A percentile compares a stretch with the other conserved stretches of the same genome.
Evolutionary conservation across 2,888 invertebrate species (phyloP).

Genomic region (Xestia xanthographa): DNA sequence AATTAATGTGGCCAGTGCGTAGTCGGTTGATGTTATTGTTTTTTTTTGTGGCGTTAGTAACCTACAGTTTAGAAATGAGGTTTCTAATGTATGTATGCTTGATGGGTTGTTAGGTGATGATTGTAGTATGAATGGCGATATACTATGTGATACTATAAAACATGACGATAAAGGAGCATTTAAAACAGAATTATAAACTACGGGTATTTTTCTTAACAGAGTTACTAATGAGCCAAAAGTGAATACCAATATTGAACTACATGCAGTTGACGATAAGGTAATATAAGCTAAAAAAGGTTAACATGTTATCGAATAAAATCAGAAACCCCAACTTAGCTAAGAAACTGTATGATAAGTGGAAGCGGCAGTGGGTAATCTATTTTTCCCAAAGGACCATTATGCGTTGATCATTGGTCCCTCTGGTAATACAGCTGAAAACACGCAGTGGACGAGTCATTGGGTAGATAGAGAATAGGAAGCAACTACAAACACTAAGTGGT

Average conservation of each 20-base stretch:
- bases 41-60: slow-evolving; percentile 36
- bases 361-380: neutral
- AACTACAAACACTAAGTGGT: neutral
- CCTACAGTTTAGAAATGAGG: slow-evolving; percentile 22
- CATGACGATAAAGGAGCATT: neutral
- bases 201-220: neutral
- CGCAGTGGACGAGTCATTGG: too few relatives aligned
- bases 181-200: neutral
- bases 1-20: slow-evolving; percentile 55
- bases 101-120: slow-evolving; percentile 19
- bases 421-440: too few relatives aligned
- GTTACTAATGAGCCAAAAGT: neutral
- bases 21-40: slow-evolving; percentile 41
- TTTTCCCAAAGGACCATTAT: neutral
- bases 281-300: neutral
- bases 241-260: neutral
- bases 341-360: neutral
- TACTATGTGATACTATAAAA: neutral
- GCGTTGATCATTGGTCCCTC: too few relatives aligned
- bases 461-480: neutral
- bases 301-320: neutral
- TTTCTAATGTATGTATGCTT: slow-evolving; percentile 44
- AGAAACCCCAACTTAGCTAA: too few relatives aligned
- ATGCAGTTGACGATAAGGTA: neutral
- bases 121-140: neutral